phyloP scores from a whole-genome alignment of 2,888 invertebrate genomes.

The Lordiphosa andalusiaca region DNA sequence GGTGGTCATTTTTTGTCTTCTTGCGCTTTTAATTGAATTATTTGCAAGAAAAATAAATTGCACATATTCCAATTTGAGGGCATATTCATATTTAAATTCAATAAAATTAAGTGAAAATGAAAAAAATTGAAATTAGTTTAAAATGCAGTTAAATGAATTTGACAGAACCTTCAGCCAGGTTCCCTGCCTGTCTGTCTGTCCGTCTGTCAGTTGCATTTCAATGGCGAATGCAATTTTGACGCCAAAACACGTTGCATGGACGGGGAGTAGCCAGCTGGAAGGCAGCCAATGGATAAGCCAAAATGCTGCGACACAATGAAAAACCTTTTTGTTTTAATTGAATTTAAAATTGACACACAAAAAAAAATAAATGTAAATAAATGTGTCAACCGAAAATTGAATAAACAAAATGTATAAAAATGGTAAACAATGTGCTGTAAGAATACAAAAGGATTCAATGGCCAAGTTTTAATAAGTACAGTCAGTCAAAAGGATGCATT shows the following conservation, averaged over 20 bases:
- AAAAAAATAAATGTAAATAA: constrained; percentile 19
- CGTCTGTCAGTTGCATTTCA: constrained; percentile 16
- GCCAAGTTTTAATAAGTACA: no score
- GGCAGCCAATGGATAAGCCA: constrained; percentile 40
- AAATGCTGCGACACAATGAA: constrained; percentile 6
- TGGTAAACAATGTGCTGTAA: neutral
- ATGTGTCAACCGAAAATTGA: neutral
- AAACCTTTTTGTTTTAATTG: neutral
- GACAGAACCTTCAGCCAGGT: neutral
- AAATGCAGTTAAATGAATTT: constrained; percentile 15
- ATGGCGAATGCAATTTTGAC: constrained; percentile 35
- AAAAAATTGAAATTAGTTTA: constrained; percentile 39
- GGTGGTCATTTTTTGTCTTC: constrained; percentile 16
- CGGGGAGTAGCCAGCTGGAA: constrained; percentile 46
- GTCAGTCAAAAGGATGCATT: no score
- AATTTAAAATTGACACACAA: constrained; percentile 11
- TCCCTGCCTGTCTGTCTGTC: neutral
- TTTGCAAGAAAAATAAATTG: constrained; percentile 37
- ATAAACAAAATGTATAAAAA: no score
- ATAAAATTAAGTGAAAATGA: constrained; percentile 40
- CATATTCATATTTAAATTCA: constrained; percentile 38
- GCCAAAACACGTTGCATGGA: constrained; percentile 28
- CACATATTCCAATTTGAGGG: constrained; percentile 14
- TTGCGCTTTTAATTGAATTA: constrained; percentile 60
- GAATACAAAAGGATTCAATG: no score